These are phyloP conservation scores for Charadrius vociferus DNA, from an alignment of 2,113 vertebrate genomes.

Conservation along the genomic window DNA sequence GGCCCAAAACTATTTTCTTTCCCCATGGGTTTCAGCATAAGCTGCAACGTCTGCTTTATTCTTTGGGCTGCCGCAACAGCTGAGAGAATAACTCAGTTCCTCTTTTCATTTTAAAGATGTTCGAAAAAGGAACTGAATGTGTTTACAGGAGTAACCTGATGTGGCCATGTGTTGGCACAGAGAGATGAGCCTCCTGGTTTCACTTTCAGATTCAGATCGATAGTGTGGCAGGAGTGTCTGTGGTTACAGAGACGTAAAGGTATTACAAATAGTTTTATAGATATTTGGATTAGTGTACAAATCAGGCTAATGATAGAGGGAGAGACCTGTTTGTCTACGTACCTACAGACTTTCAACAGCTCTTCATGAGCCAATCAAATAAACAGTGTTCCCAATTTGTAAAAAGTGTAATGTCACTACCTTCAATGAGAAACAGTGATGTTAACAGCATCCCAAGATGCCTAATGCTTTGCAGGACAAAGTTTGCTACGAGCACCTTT, in stretches of 20 bases:
- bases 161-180: neutral
- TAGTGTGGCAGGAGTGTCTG: neutral
- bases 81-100: conserved; percentile 19
- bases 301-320: neutral
- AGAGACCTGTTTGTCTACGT: neutral
- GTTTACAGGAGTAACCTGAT: conserved; percentile 4
- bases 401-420: neutral
- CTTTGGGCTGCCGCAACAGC: neutral
- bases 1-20: neutral
- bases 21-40: neutral
- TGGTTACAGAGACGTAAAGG: neutral
- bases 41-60: neutral
- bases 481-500: neutral
- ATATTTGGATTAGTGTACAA: neutral
- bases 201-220: neutral
- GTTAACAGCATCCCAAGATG: neutral
- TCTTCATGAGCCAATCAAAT: neutral
- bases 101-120: conserved; percentile 42
- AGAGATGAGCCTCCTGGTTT: neutral
- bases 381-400: neutral
- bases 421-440: neutral
- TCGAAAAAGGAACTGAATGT: neutral
- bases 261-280: neutral
- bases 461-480: neutral
- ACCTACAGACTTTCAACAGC: neutral